Evolutionary conservation across 2,113 vertebrate species (phyloP), one percentile per base, ranked within the genome.

Genomic region (Trogon melanurus): DNA sequence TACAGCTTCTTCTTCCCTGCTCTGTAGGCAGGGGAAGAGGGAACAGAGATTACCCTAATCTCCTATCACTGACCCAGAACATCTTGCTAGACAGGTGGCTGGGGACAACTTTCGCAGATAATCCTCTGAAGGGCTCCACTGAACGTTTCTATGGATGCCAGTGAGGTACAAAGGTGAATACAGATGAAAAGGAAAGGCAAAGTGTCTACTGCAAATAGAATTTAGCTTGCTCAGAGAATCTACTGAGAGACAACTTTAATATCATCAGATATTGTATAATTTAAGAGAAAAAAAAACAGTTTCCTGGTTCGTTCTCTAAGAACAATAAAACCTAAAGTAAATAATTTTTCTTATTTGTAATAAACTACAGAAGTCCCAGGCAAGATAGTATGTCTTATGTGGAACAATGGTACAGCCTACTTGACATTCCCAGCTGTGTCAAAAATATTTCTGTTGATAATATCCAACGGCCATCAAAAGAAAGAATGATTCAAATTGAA

Each of bases 51-150:
- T 79, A 91, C 23, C 13, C n/a, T 89, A 71, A 94, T 36, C 50
- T 91, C 94, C 85, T 94, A 70, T 91, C 64, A 15, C 36, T 95
- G 89, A 93, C 89, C 96, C 94, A 97, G 94, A 96, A 89, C 90
- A n/a, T 88, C 95, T 96, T 96, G 94, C 97, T 96, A 96, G 87
- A 96, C 96, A 97, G 97, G 97, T 87, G 89, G 92, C 73, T 80
- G 94, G 45, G 34, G 83, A 88, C 80, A 94, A 78, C 78, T 79
- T 76, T 32, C 85, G 66, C 4, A 85, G 75, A 91, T 80, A 73
- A 91, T 44, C 85, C 67, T 94, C 91, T 69, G 67, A 95, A 93
- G 95, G 94, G 93, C n/a, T 97, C 71, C 61, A 45, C 47, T 83
- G 79, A 56, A 93, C 23, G 88, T 93, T 97, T 94, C 95, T 96